Evolutionary conservation across 2,888 invertebrate genomes (phyloP).

Genomic region (Eristalis arbustorum): DNA sequence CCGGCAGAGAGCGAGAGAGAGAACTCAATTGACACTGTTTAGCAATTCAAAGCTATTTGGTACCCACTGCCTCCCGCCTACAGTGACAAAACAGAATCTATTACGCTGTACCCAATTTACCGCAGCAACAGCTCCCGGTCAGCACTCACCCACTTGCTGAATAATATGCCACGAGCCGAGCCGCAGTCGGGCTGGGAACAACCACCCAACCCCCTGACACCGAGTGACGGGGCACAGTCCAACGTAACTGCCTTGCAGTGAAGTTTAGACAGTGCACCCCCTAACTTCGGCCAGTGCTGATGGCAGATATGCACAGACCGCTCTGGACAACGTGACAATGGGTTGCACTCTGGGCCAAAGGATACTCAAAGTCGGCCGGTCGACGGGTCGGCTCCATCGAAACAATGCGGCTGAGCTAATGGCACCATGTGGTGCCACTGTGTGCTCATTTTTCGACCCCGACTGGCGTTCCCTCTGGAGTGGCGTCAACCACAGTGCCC

Average conservation of each 20-base stretch:
- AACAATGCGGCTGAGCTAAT: conserved; percentile 11
- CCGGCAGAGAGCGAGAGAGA: background rate
- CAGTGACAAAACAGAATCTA: background rate
- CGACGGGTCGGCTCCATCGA: conserved; percentile 1
- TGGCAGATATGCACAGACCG: background rate
- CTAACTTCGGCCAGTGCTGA: background rate
- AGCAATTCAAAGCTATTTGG: conserved; percentile 9
- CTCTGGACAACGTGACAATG: background rate
- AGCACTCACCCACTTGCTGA: background rate
- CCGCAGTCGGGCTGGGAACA: background rate
- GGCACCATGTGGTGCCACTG: conserved; percentile 6
- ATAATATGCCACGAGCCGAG: background rate
- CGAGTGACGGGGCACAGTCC: background rate
- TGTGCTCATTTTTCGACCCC: background rate
- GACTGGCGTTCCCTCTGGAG: background rate
- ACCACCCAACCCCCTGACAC: background rate
- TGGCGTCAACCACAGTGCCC: background rate
- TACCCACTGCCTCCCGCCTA: background rate
- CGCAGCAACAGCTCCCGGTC: background rate
- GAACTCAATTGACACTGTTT: background rate
- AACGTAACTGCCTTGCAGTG: background rate
- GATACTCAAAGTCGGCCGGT: background rate
- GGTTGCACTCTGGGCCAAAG: background rate
- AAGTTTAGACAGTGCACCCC: background rate
- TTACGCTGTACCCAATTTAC: background rate